Evolutionary conservation across 2,797 vertebrate species (phyloP).

Genomic region (Astyanax mexicanus): DNA sequence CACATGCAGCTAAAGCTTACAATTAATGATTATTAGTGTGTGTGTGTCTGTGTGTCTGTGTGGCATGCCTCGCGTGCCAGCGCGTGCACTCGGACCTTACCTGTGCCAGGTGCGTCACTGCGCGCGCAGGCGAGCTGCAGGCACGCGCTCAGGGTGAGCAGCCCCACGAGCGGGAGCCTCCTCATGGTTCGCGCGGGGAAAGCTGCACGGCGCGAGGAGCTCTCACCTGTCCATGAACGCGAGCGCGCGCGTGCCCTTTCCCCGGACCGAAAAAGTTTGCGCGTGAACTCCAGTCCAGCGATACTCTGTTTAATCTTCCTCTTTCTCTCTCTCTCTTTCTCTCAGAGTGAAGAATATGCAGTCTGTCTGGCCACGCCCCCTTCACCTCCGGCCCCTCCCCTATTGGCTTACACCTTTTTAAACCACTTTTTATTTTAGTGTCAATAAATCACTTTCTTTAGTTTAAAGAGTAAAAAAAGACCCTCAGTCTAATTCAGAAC

Average conservation of each 20-base stretch:
- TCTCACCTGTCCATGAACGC: background rate
- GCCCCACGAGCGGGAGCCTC: background rate
- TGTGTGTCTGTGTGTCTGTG: background rate
- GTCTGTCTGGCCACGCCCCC: too few relatives aligned
- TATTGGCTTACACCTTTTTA: too few relatives aligned
- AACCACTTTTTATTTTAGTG: too few relatives aligned
- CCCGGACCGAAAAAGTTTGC: background rate
- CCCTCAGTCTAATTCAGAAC: too few relatives aligned
- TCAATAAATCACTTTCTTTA: too few relatives aligned
- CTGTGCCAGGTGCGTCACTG: slow-evolving; percentile 18
- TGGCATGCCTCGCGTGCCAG: background rate
- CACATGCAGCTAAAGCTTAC: background rate
- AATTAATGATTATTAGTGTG: background rate
- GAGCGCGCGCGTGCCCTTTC: background rate
- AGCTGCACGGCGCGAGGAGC: background rate
- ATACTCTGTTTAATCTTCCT: background rate
- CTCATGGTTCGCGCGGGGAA: slow-evolving; percentile 5
- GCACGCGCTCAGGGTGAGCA: slow-evolving; percentile 11
- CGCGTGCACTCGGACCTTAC: background rate
- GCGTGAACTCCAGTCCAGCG: background rate
- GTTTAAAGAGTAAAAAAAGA: too few relatives aligned
- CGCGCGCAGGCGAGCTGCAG: background rate
- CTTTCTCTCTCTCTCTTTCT: background rate
- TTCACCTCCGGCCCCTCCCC: too few relatives aligned
- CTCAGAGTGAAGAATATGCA: background rate